Evolutionary conservation across 2,113 vertebrate species (phyloP), one percentile per base, ranked within the genome.

Genomic region (Hippocampus zosterae): DNA sequence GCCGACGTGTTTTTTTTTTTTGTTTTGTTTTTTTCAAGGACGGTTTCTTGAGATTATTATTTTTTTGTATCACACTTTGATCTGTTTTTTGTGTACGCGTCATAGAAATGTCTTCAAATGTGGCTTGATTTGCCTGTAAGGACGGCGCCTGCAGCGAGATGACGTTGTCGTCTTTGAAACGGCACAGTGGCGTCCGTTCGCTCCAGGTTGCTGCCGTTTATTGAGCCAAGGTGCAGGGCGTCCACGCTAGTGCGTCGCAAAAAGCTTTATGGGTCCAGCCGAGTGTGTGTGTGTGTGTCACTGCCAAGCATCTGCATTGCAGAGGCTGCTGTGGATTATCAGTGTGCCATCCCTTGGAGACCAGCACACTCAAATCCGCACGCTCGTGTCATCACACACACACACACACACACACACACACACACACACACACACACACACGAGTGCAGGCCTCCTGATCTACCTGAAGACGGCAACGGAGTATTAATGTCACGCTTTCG

Each of bases 281-380:
- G 74, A 44, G 69, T 65, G 33, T 23, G 8, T 0, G 29, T 60
- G 27, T 33, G 29, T 33, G 29, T 33, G 29, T 33, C 63, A 25
- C 8, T 16, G 71, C 76, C 72, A 69, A 76, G 75, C 57, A 86
- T 83, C 86, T 90, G 87, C 88, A 90, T 80, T 87, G 86, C 88
- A 87, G 86, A 80, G 75, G 74, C 71, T 52, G 71, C 70, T 68
- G 74, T 73, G 61, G 67, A 61, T 80, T 5, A 72, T 83, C 61
- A 67, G 70, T 27, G 67, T 78, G 74, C 65, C 67, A 59, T 74
- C 70, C 75, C 68, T 62, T 25, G 9, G 77, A 61, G 67, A 69
- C 42, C 64, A 60, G 60, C 60, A 56, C 67, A 69, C 12, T 37
- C 46, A 63, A 1, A 68, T 2, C 6, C 18, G 6, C 65, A 53